Conservation (phyloP, 1,140 invertebrate species). For the Reticulitermes speratus region DNA sequence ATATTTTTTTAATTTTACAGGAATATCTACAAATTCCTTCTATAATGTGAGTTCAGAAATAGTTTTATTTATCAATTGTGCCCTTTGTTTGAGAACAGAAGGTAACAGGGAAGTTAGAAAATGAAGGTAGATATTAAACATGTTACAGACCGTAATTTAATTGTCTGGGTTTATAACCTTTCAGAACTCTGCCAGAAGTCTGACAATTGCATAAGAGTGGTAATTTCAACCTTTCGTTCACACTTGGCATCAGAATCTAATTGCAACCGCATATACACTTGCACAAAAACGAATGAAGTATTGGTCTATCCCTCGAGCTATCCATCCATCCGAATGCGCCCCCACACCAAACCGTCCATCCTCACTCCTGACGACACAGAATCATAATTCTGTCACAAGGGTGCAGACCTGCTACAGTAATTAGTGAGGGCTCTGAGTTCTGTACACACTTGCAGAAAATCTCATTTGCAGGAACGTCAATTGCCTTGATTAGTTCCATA, state of each 20-base stretch:
- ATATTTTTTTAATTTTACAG: no score
- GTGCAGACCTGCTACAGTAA: neutral
- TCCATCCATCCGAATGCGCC: neutral
- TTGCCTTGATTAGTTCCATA: slow-evolving; percentile 5
- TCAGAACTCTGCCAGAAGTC: neutral
- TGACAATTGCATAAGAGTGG: neutral
- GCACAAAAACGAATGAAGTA: neutral
- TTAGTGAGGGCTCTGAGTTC: neutral
- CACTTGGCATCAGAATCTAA: neutral
- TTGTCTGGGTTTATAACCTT: neutral
- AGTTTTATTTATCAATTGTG: no score
- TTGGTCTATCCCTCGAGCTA: neutral
- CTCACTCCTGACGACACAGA: neutral
- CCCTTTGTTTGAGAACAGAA: no score
- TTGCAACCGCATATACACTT: neutral
- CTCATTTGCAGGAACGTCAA: neutral
- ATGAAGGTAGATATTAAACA: neutral
- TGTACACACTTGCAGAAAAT: neutral
- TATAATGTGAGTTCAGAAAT: no score
- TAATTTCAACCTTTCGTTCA: neutral
- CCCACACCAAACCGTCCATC: no score
- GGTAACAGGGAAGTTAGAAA: no score
- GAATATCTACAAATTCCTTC: no score
- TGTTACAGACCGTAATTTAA: neutral
- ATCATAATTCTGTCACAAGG: neutral